These are phyloP conservation scores for Sesamia inferens DNA, from an alignment of 2,888 invertebrate genomes.

Conservation along the genomic window DNA sequence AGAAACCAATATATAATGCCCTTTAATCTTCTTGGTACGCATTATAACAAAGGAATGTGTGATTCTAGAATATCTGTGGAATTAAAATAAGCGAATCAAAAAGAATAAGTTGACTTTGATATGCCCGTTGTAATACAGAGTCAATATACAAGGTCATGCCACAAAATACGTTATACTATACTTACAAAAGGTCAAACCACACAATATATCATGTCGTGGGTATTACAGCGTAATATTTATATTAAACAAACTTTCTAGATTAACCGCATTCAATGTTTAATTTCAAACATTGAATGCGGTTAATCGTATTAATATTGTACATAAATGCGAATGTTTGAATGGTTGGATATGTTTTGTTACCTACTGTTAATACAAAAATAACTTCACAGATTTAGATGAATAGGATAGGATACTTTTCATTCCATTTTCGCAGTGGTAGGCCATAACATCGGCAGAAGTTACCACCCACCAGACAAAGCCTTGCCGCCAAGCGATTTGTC, in stretches of 20 bases:
- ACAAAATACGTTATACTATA: background rate
- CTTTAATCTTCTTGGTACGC: conserved; percentile 38
- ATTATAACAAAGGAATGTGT: conserved; percentile 30
- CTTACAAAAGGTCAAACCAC: background rate
- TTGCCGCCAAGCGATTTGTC: too few species aligned
- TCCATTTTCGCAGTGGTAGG: too few species aligned
- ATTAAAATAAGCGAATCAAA: conserved; percentile 26
- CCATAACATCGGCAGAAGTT: too few species aligned
- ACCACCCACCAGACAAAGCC: too few species aligned
- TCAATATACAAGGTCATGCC: conserved; percentile 27
- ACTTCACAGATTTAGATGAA: too few species aligned
- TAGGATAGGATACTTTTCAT: too few species aligned
- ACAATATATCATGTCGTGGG: background rate
- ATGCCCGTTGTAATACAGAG: background rate
- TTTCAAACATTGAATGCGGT: background rate
- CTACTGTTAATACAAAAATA: too few species aligned
- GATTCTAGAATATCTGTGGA: conserved; percentile 43
- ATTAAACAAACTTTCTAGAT: background rate
- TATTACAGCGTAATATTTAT: background rate
- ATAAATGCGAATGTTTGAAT: too few species aligned
- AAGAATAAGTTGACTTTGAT: conserved; percentile 38
- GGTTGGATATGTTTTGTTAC: too few species aligned
- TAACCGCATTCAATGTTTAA: too few species aligned
- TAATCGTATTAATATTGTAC: background rate
- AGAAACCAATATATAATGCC: conserved; percentile 16